Base-by-base conservation (phyloP, 2,888 invertebrate species). In the Agonopterix heracliana region DNA sequence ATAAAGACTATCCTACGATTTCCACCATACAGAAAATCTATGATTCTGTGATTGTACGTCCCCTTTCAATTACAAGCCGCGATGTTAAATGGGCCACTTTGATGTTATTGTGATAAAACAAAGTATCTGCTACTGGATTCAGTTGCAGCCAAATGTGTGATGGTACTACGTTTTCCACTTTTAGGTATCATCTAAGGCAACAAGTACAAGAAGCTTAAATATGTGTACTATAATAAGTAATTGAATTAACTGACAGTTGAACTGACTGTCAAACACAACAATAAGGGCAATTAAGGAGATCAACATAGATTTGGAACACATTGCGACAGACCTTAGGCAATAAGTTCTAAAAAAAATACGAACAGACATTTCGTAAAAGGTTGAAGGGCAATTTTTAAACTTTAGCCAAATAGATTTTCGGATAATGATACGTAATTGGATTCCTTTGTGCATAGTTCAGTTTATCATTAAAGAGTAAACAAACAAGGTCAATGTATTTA, bases 381-480 rank as follows among this genome's bases (percentile, higher is more conserved):
- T 71, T 63, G 61, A 52, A 55, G 55, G 54, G 56, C 49, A 50
- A 44, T 60, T 56, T 57, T 64, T 59, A 52, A 52, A 50, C 49
- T 44, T 48, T 51, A 54, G 45, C 50, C 51, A 44, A 54, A 51
- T 48, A 45, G 51, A 46, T 53, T 56, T 59, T 59, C 52, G 46
- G 52, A 59, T 59, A 59, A 61, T 46, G 55, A 55, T 67, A n/a
- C n/a, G n/a, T n/a, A 66, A 68, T 70, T 66, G 66, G 59, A 61
- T 51, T 55, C 57, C 53, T 64, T 69, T 58, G 55, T 54, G 45
- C 26, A 26, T 26, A 26, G 26, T 26, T 26, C 26, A 26, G 26
- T 26, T n/a, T n/a, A 10, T 9, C 9, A 12, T 3, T 41, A 13
- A 9, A 26, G 11, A 44, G 26, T 26, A 11, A 26, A 44, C 17